Percentiles rank a stretch among this genome's conserved stretches.
These are phyloP conservation scores for Euplexia lucipara DNA, from an alignment of 2,888 invertebrate genomes.

Conservation along the genomic window DNA sequence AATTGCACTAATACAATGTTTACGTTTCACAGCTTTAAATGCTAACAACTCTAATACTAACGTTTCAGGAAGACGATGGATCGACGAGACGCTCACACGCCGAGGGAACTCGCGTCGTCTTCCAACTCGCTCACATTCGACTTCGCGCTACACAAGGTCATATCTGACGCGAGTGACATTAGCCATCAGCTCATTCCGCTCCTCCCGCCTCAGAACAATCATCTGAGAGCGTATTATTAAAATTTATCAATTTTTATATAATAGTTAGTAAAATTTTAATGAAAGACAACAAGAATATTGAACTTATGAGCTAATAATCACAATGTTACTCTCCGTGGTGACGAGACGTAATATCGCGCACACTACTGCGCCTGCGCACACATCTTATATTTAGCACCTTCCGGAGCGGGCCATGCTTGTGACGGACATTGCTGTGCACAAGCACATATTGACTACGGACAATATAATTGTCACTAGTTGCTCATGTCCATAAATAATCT, in stretches of 20 bases:
- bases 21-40: slow-evolving; percentile 72
- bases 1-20: slow-evolving; percentile 82
- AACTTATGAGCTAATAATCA: slow-evolving; percentile 61
- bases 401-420: slow-evolving; percentile 1
- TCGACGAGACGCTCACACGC: too few relatives aligned
- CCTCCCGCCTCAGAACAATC: slow-evolving; percentile 14
- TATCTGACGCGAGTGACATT: slow-evolving; percentile 16
- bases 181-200: slow-evolving; percentile 1
- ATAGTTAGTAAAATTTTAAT: slow-evolving; percentile 58
- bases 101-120: too few relatives aligned
- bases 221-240: slow-evolving; percentile 28
- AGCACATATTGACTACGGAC: neutral
- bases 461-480: neutral
- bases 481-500: neutral
- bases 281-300: slow-evolving; percentile 60
- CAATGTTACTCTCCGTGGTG: slow-evolving; percentile 36
- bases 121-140: slow-evolving; percentile 29
- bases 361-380: slow-evolving; percentile 25
- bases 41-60: slow-evolving; percentile 73
- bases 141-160: neutral
- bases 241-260: slow-evolving; percentile 26
- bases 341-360: slow-evolving; percentile 20
- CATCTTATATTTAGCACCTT: slow-evolving; percentile 75
- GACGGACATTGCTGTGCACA: slow-evolving; percentile 33
- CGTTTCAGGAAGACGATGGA: slow-evolving; percentile 64